Percentiles rank a stretch among this genome's conserved stretches.
Conservation (phyloP, 2,888 invertebrate genomes). For the Podabrus alpinus region DNA sequence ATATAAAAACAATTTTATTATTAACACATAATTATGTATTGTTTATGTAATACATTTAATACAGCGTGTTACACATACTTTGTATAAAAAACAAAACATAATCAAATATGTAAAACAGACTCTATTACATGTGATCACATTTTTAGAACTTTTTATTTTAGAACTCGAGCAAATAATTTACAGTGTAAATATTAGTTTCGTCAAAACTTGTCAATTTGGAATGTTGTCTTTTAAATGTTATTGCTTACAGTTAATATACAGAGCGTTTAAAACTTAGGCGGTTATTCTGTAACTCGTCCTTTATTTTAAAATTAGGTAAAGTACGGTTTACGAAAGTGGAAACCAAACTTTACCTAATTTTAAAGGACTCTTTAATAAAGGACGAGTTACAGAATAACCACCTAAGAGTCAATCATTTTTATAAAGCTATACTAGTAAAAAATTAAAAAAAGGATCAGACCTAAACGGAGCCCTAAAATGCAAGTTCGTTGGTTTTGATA, state of each 20-base stretch:
- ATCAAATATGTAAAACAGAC: conserved; percentile 48
- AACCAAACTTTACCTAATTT: too few species aligned
- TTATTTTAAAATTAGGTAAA: too few species aligned
- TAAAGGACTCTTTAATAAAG: too few species aligned
- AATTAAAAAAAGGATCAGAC: background rate
- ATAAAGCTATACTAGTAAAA: background rate
- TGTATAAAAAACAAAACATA: conserved; percentile 31
- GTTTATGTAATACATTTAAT: conserved; percentile 46
- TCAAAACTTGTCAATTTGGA: background rate
- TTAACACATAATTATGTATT: conserved; percentile 52
- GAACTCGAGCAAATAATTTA: conserved; percentile 21
- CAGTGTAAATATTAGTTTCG: background rate
- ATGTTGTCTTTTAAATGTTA: background rate
- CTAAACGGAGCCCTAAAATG: background rate
- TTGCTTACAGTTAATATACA: background rate
- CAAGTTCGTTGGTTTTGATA: background rate
- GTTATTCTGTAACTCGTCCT: too few species aligned
- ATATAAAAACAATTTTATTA: conserved; percentile 18
- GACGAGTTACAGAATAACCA: too few species aligned
- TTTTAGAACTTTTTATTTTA: conserved; percentile 35
- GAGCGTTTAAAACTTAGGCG: background rate
- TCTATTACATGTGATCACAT: conserved; percentile 45
- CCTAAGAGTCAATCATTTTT: too few species aligned
- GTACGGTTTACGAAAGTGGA: too few species aligned
- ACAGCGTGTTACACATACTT: conserved; percentile 49